Evolutionary conservation across 2,888 invertebrate species (phyloP).

Genomic region (Scaeva pyrastri): DNA sequence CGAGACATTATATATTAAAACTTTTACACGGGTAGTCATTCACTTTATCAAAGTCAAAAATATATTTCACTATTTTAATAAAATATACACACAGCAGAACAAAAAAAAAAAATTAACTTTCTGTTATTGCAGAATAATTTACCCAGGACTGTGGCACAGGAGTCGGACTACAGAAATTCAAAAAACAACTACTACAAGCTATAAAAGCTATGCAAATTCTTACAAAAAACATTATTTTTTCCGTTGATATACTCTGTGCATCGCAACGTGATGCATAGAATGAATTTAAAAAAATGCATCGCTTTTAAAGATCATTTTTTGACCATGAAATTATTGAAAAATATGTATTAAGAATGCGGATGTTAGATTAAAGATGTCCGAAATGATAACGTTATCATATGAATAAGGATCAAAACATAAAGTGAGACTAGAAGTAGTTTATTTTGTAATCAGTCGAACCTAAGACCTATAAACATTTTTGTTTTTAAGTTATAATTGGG

Average conservation of each 20-base stretch:
- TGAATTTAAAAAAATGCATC: conserved; percentile 9
- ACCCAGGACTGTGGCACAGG: conserved; percentile 37
- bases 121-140: conserved; percentile 5
- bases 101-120: background rate
- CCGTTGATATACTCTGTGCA: background rate
- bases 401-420: conserved; percentile 24
- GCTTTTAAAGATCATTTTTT: conserved; percentile 26
- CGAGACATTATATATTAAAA: no score
- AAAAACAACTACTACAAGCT: background rate
- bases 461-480: no score
- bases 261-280: conserved; percentile 5
- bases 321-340: conserved; percentile 28
- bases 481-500: no score
- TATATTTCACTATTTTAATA: no score
- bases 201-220: conserved; percentile 2
- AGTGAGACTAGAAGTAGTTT: background rate
- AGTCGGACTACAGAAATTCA: conserved; percentile 9
- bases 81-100: background rate
- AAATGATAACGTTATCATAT: background rate
- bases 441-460: no score
- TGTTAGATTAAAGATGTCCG: conserved; percentile 21
- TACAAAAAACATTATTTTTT: conserved; percentile 32
- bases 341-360: background rate
- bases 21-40: no score
- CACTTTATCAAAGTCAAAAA: no score